Conservation (phyloP, 2,888 invertebrate species). For the Drosophila merina region DNA sequence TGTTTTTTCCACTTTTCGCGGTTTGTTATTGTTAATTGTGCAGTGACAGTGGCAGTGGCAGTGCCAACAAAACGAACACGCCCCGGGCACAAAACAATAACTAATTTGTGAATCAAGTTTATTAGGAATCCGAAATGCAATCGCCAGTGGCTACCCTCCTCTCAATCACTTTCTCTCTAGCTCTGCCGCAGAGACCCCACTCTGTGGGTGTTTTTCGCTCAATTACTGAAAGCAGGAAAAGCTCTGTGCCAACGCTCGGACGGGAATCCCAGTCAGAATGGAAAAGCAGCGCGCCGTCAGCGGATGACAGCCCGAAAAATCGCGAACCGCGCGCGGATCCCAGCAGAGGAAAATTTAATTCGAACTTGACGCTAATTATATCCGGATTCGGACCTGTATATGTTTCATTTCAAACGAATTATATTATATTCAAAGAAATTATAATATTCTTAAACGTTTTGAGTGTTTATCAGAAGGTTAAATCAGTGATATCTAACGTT, state of each 20-base stretch:
- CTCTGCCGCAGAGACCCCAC: background rate
- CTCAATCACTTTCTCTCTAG: slow-evolving; percentile 14
- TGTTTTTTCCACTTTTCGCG: background rate
- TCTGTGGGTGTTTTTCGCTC: slow-evolving; percentile 13
- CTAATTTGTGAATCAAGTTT: slow-evolving; percentile 32
- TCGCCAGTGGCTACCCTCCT: slow-evolving; percentile 4
- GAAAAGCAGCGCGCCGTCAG: slow-evolving; percentile 68
- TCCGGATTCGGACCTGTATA: slow-evolving; percentile 1
- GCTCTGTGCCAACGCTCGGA: slow-evolving; percentile 63
- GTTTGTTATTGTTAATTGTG: slow-evolving; percentile 20
- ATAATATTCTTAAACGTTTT: too few species aligned
- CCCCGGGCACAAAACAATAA: slow-evolving; percentile 15
- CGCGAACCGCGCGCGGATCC: slow-evolving; percentile 42
- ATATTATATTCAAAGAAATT: background rate
- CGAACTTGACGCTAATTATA: slow-evolving; percentile 20
- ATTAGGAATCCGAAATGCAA: slow-evolving; percentile 35
- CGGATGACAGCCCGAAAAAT: slow-evolving; percentile 54
- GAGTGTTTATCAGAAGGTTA: too few species aligned
- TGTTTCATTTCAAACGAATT: background rate
- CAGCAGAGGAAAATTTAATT: slow-evolving; percentile 5
- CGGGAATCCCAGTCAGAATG: slow-evolving; percentile 66
- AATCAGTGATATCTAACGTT: too few species aligned
- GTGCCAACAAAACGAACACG: slow-evolving; percentile 12
- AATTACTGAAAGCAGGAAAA: slow-evolving; percentile 63
- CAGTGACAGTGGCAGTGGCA: slow-evolving; percentile 24